A percentile compares a stretch with the other conserved stretches of the same genome.
Evolutionary conservation across 1,140 invertebrate genomes (phyloP).

Genomic region (Pseudomyrmex cubaensis): DNA sequence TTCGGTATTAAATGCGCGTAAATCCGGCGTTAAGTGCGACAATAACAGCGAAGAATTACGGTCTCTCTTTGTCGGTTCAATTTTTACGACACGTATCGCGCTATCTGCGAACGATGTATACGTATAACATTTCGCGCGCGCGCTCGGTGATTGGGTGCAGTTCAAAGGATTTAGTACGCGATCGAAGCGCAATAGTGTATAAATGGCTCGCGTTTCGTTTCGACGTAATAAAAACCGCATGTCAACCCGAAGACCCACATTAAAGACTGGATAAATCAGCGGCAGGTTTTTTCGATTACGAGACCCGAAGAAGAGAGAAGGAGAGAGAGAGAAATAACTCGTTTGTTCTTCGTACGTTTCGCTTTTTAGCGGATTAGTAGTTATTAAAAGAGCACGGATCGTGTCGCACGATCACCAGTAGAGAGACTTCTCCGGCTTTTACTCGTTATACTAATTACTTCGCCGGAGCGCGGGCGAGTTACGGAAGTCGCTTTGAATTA

Average conservation of each 20-base stretch:
- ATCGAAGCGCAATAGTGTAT: constrained; percentile 2
- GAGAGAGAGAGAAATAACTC: constrained; percentile 24
- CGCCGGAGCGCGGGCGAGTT: constrained; percentile 53
- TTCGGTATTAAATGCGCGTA: too few species aligned
- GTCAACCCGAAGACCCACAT: constrained; percentile 42
- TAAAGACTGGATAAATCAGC: constrained; percentile 55
- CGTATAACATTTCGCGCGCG: neutral
- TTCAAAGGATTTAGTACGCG: constrained; percentile 21
- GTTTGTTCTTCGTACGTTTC: constrained; percentile 59
- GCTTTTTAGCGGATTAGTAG: constrained; percentile 60
- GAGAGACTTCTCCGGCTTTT: constrained; percentile 45
- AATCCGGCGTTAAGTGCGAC: too few species aligned
- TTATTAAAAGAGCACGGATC: constrained; percentile 62
- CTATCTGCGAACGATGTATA: neutral
- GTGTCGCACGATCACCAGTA: constrained; percentile 46
- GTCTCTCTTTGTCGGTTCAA: neutral
- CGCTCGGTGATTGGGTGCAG: neutral
- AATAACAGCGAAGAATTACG: neutral
- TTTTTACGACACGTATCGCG: neutral
- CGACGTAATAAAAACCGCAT: constrained; percentile 22
- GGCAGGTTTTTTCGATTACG: constrained; percentile 50
- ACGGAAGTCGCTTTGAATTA: constrained; percentile 63
- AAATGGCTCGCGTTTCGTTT: constrained; percentile 17
- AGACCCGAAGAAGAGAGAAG: neutral
- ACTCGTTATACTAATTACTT: constrained; percentile 62